phyloP scores from a whole-genome alignment of 2,113 vertebrate genomes.

The Ctenomys sociabilis region DNA sequence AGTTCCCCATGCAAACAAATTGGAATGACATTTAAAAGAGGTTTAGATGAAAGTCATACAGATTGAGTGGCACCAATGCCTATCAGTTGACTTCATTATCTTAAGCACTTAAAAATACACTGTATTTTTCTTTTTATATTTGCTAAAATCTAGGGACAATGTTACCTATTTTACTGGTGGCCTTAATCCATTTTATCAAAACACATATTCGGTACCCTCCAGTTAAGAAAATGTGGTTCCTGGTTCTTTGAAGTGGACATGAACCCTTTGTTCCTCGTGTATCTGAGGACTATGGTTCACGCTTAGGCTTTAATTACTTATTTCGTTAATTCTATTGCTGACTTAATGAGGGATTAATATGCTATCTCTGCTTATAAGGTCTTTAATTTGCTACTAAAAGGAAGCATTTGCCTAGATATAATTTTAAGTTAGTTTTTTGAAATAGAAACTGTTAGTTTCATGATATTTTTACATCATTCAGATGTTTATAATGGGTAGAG shows the following conservation, averaged over 20 bases:
- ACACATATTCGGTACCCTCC: not conserved
- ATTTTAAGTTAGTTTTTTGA: slow-evolving; percentile 9
- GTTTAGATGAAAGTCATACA: slow-evolving; percentile 17
- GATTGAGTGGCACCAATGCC: not conserved
- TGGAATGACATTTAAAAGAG: not conserved
- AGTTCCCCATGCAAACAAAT: not conserved
- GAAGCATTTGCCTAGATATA: not conserved
- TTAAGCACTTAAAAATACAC: slow-evolving; percentile 9
- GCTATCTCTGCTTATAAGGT: not conserved
- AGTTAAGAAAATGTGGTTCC: not conserved
- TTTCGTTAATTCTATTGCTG: not conserved
- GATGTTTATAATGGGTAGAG: not conserved
- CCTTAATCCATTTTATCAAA: slow-evolving; percentile 25
- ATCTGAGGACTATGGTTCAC: not conserved
- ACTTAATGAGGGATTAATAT: slow-evolving; percentile 33
- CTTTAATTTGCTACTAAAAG: slow-evolving; percentile 25
- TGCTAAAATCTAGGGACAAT: not conserved
- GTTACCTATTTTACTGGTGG: not conserved
- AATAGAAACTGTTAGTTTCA: not conserved
- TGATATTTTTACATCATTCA: not conserved
- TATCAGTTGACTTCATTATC: slow-evolving; percentile 51
- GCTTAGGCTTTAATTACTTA: not conserved
- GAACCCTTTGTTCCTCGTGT: slow-evolving; percentile 15
- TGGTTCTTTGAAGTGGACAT: not conserved
- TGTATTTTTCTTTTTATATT: not conserved